Percentiles rank a stretch among this genome's conserved stretches.
These are phyloP conservation scores for Abscondita cerata DNA, from an alignment of 2,888 invertebrate species.

Conservation along the genomic window DNA sequence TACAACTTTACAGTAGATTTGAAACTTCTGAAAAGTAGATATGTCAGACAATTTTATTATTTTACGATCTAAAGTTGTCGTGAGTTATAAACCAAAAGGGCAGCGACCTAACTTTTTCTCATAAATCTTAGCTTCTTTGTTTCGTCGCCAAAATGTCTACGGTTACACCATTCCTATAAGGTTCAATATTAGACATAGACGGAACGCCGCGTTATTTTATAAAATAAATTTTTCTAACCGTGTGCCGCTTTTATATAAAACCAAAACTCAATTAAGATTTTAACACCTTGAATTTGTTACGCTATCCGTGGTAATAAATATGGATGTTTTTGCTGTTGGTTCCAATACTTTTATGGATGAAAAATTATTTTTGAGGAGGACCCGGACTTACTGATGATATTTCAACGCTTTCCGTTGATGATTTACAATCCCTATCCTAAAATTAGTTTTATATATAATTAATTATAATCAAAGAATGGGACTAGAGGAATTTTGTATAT, in stretches of 20 bases:
- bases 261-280: slow-evolving; percentile 36
- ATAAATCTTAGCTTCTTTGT: slow-evolving; percentile 43
- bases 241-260: slow-evolving; percentile 35
- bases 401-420: slow-evolving; percentile 38
- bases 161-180: slow-evolving; percentile 21
- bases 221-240: slow-evolving; percentile 11
- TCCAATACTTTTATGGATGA: slow-evolving; percentile 48
- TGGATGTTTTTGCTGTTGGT: slow-evolving; percentile 41
- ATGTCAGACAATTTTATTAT: slow-evolving; percentile 36
- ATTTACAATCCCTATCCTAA: slow-evolving; percentile 39
- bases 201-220: slow-evolving; percentile 9
- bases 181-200: slow-evolving; percentile 20
- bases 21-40: slow-evolving; percentile 20
- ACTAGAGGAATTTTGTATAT: slow-evolving; percentile 15
- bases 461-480: slow-evolving; percentile 26
- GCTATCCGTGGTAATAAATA: slow-evolving; percentile 39
- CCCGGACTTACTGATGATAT: slow-evolving; percentile 43
- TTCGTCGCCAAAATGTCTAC: slow-evolving; percentile 46
- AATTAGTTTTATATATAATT: slow-evolving; percentile 26
- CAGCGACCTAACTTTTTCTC: slow-evolving; percentile 40
- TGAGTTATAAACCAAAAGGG: slow-evolving; percentile 32
- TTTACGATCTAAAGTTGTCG: slow-evolving; percentile 29
- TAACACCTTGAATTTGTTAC: slow-evolving; percentile 45
- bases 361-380: slow-evolving; percentile 47
- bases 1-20: slow-evolving; percentile 27